Conservation (phyloP, 2,113 vertebrate genomes). For the Strix aluco region DNA sequence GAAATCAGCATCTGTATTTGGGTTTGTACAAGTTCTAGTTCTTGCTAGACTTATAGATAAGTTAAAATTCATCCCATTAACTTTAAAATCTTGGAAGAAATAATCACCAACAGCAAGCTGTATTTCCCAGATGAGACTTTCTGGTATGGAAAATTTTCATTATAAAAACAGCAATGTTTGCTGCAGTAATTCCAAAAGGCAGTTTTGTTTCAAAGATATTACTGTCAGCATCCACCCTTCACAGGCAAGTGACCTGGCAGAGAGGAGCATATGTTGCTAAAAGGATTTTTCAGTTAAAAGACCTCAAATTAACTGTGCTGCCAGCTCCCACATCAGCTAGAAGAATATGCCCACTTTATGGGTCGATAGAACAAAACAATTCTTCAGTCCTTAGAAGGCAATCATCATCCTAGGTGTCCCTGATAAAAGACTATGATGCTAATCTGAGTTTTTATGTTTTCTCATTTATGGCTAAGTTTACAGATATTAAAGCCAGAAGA, state of each 20-base stretch:
- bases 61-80: neutral
- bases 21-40: neutral
- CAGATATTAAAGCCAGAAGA: neutral
- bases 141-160: neutral
- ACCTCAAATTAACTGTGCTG: neutral
- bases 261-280: conserved; percentile 1
- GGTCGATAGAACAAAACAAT: neutral
- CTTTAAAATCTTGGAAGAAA: neutral
- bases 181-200: neutral
- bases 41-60: neutral
- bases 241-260: conserved; percentile 11
- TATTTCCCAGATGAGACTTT: neutral
- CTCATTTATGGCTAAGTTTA: neutral
- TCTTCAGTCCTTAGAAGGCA: neutral
- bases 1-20: neutral
- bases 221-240: neutral
- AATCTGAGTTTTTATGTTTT: neutral
- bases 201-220: neutral
- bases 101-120: neutral
- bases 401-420: neutral
- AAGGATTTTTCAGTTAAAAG: conserved; percentile 16
- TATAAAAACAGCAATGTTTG: neutral
- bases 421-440: neutral
- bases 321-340: neutral
- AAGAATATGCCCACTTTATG: neutral